Base-by-base conservation (phyloP, 2,113 vertebrate genomes). In the Ariopsis seemanni region DNA sequence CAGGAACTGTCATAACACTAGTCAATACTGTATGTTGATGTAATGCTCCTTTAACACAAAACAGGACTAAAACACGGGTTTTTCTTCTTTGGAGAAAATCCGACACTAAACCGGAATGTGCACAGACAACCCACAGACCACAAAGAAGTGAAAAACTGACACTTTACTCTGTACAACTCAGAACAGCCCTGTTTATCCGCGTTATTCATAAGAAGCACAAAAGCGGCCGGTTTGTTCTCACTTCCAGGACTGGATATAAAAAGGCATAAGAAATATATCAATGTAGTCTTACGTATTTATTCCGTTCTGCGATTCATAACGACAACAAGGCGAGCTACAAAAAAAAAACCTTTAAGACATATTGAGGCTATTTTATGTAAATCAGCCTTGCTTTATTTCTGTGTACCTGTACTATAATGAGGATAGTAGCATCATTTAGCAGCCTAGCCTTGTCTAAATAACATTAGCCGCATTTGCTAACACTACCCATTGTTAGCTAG, bases 391-490 rank as follows among this genome's bases (percentile, higher is more conserved):
- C 53, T 27, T 30, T 15, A 82, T 17, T 30, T 18, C 27, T 0
- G 7, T 1, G 14, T 18, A 5, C 18, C n/a, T 34, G 34, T 34
- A 34, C 55, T 62, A 50, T 11, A 53, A 9, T 9, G 12, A 9
- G 67, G 2, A n/a, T n/a, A 34, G 34, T 8, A 34, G 42, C 27
- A 48, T 48, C 22, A 63, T 69, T 83, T 85, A 14, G 7, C 58
- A 52, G 14, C 50, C 34, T 14, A 30, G 58, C n/a, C 42, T 20
- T 50, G 42, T 20, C n/a, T 80, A 53, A 30, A 52, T 27, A 18
- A 83, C 17, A 90, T 89, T 90, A 93, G 90, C 92, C 17, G 10
- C 20, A 7, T 42, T 15, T 5, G 62, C 48, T 74, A 86, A 80
- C 25, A 62, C 62, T 80, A 79, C 20, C 75, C 74, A 65, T 67